Conservation (phyloP, 2,797 vertebrate genomes). For the Cyclopterus lumpus region DNA sequence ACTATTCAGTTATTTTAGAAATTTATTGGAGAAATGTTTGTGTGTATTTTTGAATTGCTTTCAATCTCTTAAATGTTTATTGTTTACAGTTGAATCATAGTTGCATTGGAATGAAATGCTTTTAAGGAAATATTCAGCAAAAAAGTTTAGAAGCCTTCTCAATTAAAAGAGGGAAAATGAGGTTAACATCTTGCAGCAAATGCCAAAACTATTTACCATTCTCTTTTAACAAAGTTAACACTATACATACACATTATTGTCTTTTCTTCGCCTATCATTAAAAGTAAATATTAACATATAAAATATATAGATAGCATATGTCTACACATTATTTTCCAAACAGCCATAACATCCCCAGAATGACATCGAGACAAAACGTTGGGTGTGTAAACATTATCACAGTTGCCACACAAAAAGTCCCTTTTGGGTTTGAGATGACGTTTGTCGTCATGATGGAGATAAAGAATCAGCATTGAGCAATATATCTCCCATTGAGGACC, state of each 20-base stretch:
- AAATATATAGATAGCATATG: background rate
- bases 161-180: constrained; percentile 14
- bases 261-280: background rate
- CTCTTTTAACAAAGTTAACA: background rate
- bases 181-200: background rate
- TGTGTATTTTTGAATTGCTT: background rate
- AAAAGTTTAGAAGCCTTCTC: background rate
- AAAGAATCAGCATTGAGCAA: constrained; percentile 72
- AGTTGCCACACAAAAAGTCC: constrained; percentile 56
- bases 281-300: background rate
- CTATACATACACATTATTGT: background rate
- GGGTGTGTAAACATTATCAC: constrained; percentile 40
- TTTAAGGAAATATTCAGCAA: background rate
- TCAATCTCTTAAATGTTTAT: background rate
- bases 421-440: constrained; percentile 34
- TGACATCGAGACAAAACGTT: constrained; percentile 15
- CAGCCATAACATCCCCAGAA: background rate
- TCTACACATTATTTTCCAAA: background rate
- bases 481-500: constrained; percentile 78
- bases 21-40: background rate
- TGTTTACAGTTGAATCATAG: background rate
- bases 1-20: background rate
- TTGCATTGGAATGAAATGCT: background rate
- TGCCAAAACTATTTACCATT: background rate
- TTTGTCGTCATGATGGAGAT: constrained; percentile 71